Conservation (phyloP, 2,888 invertebrate genomes). For the Chydorus sphaericus region DNA sequence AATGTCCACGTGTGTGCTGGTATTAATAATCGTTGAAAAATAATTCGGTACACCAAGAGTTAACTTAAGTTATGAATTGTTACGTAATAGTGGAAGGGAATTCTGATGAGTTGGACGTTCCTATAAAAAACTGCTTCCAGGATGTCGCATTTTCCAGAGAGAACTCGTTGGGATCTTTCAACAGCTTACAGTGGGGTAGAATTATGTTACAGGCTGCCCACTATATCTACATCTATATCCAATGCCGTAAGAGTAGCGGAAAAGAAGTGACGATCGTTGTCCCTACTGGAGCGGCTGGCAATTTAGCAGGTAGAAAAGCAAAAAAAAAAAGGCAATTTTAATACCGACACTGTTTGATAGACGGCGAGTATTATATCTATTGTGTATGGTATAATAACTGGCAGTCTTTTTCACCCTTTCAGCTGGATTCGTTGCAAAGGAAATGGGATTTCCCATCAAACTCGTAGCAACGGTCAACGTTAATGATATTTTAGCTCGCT, state of each 20-base stretch:
- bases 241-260: slow-evolving; percentile 21
- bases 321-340: neutral
- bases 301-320: slow-evolving; percentile 27
- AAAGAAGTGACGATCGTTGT: slow-evolving; percentile 29
- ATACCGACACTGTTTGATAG: neutral
- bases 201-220: slow-evolving; percentile 32
- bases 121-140: slow-evolving; percentile 29
- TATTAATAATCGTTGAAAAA: slow-evolving; percentile 18
- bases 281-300: slow-evolving; percentile 35
- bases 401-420: slow-evolving; percentile 13
- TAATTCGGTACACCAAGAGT: too few species aligned
- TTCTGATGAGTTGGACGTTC: slow-evolving; percentile 32
- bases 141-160: slow-evolving; percentile 25
- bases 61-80: too few species aligned
- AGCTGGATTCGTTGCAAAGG: slow-evolving; percentile 30
- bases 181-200: slow-evolving; percentile 35
- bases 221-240: slow-evolving; percentile 31
- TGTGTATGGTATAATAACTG: too few species aligned
- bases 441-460: slow-evolving; percentile 32
- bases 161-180: slow-evolving; percentile 27
- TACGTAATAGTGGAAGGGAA: slow-evolving; percentile 29
- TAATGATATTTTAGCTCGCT: slow-evolving; percentile 29
- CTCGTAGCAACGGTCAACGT: slow-evolving; percentile 30
- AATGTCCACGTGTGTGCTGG: slow-evolving; percentile 34
- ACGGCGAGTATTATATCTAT: neutral